Evolutionary conservation across 1,140 invertebrate genomes (phyloP), one percentile per base, ranked within the genome.

Genomic region (Formica selysi): DNA sequence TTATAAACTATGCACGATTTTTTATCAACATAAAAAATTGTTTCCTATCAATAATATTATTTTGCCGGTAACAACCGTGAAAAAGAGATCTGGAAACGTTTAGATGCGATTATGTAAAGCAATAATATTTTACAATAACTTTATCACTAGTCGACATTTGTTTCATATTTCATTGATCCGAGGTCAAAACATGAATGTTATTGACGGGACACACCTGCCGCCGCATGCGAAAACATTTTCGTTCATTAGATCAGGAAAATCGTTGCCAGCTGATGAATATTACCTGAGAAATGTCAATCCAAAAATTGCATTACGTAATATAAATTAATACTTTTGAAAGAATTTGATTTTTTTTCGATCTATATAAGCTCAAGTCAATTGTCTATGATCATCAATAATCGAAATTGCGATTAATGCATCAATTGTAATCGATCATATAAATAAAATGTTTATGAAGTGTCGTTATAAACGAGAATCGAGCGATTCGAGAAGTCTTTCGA

Each of bases 191-290:
- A 44, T 70, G 26, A 70, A 80, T 41, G 36, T 70, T 80, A 70
- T 80, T 80, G 51, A 80, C 65, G 78, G 59, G 78, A 5, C 48
- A 38, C 78, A 80, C 22, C 64, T 59, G 65, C 54, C 44, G n/a
- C n/a, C 29, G 78, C 59, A 19, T 32, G 78, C 64, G 16, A 70
- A 80, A 80, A 41, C 65, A 80, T 59, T 80, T 80, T 70, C 16
- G 36, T 70, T 80, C 16, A 26, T 70, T 80, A 70, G 64, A 79
- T 6, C 44, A 16, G 36, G 16, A 29, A 80, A 32, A 57, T 38
- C 19, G n/a, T 22, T 44, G 38, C 2, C 62, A 57, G 32, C 44
- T 79, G 44, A 32, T 26, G 64, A 41, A 4, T 68, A 54, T 11
- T 64, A 70, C 36, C 22, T 70, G 78, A 36, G 11, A 67, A 51